phyloP scores from a whole-genome alignment of 30 jellyfish, hydroid and myxozoan genomes.

The Aurelia sp. region DNA sequence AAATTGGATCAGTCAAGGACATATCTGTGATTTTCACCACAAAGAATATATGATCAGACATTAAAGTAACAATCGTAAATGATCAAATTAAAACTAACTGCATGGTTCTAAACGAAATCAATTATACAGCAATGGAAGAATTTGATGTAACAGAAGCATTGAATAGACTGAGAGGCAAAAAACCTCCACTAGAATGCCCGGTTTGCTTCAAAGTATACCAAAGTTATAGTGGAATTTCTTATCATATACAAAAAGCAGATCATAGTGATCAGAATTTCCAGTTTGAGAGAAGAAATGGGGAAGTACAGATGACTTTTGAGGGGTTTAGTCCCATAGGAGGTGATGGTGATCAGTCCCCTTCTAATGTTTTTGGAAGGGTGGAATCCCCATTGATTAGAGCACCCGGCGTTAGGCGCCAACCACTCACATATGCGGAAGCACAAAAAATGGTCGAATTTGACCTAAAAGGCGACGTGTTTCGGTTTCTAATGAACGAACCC shows the following conservation, averaged over 20 bases:
- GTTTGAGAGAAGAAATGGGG: constrained; percentile 64
- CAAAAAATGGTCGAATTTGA: constrained; percentile 98
- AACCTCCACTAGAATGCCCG: constrained; percentile 95
- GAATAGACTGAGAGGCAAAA: constrained; percentile 62
- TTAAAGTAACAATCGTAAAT: no score
- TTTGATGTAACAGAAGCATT: constrained; percentile 67
- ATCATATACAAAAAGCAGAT: constrained; percentile 86
- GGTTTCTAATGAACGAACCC: constrained; percentile 81
- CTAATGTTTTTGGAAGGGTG: constrained; percentile 56
- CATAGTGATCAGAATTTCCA: constrained; percentile 71
- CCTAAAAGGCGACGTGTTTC: constrained; percentile 76
- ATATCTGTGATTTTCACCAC: no score
- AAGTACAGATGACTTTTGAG: constrained; percentile 62
- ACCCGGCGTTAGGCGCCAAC: constrained; percentile 86
- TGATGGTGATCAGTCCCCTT: constrained; percentile 57
- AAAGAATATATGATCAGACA: no score
- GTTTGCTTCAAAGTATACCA: constrained; percentile 88
- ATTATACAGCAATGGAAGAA: constrained; percentile 38
- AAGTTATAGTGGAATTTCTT: constrained; percentile 92
- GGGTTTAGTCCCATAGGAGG: constrained; percentile 78
- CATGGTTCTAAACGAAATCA: no score
- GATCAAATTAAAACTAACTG: no score
- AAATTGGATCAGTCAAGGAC: no score
- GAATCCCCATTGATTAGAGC: constrained; percentile 90
- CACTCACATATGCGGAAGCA: constrained; percentile 97